phyloP scores from a whole-genome alignment of 2,888 invertebrate genomes.

The Synanthedon andrenaeformis region DNA sequence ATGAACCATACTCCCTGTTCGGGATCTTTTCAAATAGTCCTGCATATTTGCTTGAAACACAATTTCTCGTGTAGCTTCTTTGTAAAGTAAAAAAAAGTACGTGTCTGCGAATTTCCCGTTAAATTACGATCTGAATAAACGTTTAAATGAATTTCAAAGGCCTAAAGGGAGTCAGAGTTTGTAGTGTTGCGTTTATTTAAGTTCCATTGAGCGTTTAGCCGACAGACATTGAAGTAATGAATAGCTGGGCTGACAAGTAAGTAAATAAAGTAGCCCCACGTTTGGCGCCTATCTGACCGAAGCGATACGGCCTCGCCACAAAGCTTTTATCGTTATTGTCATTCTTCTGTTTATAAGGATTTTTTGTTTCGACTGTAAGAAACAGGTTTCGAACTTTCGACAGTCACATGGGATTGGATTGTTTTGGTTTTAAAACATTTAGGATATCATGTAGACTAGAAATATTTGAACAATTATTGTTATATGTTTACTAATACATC shows the following conservation, averaged over 20 bases:
- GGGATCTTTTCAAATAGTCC: constrained; percentile 9
- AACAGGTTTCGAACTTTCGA: background rate
- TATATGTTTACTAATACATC: no score
- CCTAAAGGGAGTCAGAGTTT: background rate
- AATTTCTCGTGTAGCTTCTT: background rate
- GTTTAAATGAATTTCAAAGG: no score
- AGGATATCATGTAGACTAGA: constrained; percentile 19
- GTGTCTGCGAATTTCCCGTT: no score
- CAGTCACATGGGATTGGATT: constrained; percentile 27
- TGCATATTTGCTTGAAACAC: background rate
- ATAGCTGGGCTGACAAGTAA: background rate
- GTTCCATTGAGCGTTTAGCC: background rate
- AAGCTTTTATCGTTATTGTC: constrained; percentile 35
- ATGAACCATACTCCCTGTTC: constrained; percentile 21
- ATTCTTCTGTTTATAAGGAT: constrained; percentile 15
- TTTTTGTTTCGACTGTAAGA: no score
- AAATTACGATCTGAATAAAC: no score
- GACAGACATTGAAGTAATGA: background rate
- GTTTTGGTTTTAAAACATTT: constrained; percentile 27
- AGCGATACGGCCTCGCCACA: constrained; percentile 18
- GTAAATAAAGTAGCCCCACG: constrained; percentile 13
- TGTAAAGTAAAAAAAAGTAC: background rate
- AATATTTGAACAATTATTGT: no score
- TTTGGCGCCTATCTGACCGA: constrained; percentile 30
- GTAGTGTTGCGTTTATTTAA: background rate